These are phyloP conservation scores for Endomychus coccineus DNA, from an alignment of 2,888 invertebrate genomes.

Conservation along the genomic window DNA sequence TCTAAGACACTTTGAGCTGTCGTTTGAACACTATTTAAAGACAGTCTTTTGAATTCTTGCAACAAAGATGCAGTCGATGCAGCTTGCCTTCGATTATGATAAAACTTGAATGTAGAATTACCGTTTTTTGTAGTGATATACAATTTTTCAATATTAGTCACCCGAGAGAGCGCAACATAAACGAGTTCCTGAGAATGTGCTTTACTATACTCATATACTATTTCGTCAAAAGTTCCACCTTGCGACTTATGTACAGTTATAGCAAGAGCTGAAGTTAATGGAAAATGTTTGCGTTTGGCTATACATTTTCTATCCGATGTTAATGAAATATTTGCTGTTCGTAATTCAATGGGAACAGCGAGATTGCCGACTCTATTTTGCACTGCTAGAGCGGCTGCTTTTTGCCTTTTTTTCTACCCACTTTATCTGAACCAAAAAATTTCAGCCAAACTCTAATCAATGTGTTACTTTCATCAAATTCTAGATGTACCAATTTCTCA, in stretches of 20 bases:
- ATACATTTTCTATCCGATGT: conserved; percentile 3
- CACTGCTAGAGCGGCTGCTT: conserved; percentile 3
- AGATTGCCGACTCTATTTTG: conserved; percentile 1
- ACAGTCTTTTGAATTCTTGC: conserved; percentile 12
- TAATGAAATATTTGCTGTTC: conserved; percentile 2
- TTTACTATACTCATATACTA: conserved; percentile 22
- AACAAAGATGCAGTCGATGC: conserved; percentile 12
- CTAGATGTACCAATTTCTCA: background rate
- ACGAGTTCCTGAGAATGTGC: conserved; percentile 7
- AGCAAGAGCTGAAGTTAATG: conserved; percentile 23
- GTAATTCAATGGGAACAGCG: conserved; percentile 2
- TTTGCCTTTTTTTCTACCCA: conserved; percentile 5
- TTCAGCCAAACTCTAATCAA: conserved; percentile 1
- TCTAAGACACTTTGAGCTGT: conserved; percentile 10
- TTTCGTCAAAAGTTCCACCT: conserved; percentile 24
- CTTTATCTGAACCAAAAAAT: conserved; percentile 1
- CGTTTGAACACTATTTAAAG: conserved; percentile 6
- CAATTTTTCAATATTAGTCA: conserved; percentile 17
- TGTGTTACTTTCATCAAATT: conserved; percentile 3
- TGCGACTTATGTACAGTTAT: conserved; percentile 29
- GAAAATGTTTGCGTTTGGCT: conserved; percentile 22
- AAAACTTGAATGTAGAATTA: conserved; percentile 9
- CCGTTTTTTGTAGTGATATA: conserved; percentile 6
- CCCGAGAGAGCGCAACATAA: conserved; percentile 20
- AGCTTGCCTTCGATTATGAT: conserved; percentile 11